Evolutionary conservation across 2,113 vertebrate genomes (phyloP).

Genomic region (Gambusia holbrooki): DNA sequence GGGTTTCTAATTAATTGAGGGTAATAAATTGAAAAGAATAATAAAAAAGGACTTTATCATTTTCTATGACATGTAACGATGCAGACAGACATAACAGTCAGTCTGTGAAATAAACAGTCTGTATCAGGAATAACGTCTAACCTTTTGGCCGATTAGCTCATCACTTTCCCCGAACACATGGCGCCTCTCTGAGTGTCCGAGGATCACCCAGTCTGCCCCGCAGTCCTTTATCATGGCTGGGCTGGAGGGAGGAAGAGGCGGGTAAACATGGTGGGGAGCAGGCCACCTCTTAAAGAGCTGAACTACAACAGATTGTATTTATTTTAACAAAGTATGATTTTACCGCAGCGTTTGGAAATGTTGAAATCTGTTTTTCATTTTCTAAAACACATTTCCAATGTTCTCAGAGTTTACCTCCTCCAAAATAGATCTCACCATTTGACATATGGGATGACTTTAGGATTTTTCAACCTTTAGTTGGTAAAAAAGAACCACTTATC

Average conservation of each 20-base stretch:
- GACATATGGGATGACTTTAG: neutral
- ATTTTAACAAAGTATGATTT: neutral
- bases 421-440: no score
- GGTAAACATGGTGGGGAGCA: neutral
- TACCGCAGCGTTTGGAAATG: neutral
- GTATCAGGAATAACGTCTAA: neutral
- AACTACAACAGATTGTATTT: neutral
- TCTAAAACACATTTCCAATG: neutral
- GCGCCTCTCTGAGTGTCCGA: constrained; percentile 92
- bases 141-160: constrained; percentile 92
- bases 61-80: neutral
- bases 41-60: neutral
- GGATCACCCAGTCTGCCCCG: constrained; percentile 87
- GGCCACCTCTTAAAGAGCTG: neutral
- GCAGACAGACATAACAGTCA: neutral
- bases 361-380: neutral
- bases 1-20: neutral
- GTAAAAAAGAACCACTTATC: neutral
- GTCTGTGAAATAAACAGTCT: neutral
- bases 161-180: constrained; percentile 91
- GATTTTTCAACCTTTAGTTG: neutral
- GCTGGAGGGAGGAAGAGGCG: constrained; percentile 63
- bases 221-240: constrained; percentile 94
- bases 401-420: neutral
- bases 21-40: neutral